A percentile compares a stretch with the other conserved stretches of the same genome.
Conservation (phyloP, 2,888 invertebrate species). For the Eupithecia pulchellata region DNA sequence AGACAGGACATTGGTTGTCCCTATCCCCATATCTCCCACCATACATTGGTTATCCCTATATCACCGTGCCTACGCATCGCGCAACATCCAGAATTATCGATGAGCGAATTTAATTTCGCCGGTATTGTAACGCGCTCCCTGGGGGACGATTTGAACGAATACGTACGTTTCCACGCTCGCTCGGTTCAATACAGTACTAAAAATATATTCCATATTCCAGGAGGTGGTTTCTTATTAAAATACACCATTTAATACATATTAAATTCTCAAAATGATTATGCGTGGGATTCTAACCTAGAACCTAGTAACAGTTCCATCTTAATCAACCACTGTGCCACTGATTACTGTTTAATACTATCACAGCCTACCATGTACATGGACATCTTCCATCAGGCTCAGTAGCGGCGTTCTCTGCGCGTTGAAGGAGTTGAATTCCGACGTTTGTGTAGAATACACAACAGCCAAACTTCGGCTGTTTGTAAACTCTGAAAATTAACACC, state of each 20-base stretch:
- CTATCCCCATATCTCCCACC: too few relatives aligned
- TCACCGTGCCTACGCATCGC: conserved; percentile 23
- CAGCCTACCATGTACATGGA: too few relatives aligned
- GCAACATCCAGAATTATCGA: conserved; percentile 51
- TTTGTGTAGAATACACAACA: too few relatives aligned
- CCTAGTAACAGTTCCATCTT: background rate
- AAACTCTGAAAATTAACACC: too few relatives aligned
- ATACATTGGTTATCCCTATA: conserved; percentile 25
- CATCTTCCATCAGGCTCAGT: too few relatives aligned
- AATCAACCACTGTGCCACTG: background rate
- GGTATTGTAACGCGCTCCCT: conserved; percentile 58
- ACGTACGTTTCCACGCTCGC: conserved; percentile 52
- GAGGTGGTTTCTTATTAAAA: conserved; percentile 15
- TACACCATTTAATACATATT: background rate
- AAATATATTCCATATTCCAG: conserved; percentile 32
- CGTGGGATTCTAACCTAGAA: background rate
- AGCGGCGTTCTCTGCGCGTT: too few relatives aligned
- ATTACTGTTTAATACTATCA: too few relatives aligned
- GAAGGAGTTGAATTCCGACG: too few relatives aligned
- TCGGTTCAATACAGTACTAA: conserved; percentile 47
- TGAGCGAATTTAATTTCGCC: conserved; percentile 65
- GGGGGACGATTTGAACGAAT: conserved; percentile 56
- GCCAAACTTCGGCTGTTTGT: too few relatives aligned
- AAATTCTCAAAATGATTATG: background rate
- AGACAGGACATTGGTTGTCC: too few relatives aligned